These are phyloP conservation scores for Bufotes viridis DNA, from an alignment of 2,797 vertebrate species.

Conservation along the genomic window DNA sequence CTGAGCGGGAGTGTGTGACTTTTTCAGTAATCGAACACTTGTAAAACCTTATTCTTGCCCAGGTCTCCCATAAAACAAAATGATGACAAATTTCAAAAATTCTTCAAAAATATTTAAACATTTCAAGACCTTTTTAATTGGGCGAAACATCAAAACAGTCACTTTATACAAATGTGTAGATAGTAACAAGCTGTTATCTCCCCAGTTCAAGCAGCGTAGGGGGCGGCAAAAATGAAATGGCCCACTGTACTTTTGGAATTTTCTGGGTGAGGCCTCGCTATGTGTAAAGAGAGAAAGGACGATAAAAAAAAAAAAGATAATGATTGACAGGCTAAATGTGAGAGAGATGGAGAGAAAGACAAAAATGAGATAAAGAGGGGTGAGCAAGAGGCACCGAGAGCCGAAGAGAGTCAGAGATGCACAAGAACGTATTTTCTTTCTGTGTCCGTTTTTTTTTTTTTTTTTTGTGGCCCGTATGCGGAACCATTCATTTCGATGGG, in stretches of 20 bases:
- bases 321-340: not conserved
- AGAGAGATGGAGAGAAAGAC: not conserved
- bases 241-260: not conserved
- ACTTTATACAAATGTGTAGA: no score
- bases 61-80: not conserved
- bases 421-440: no score
- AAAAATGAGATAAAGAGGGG: not conserved
- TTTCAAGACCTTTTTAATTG: not conserved
- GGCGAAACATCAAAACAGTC: not conserved
- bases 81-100: no score
- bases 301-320: not conserved
- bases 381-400: not conserved
- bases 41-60: not conserved
- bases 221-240: not conserved
- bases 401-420: not conserved
- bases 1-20: not conserved
- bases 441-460: no score
- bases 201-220: not conserved
- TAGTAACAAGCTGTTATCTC: not conserved
- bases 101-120: not conserved
- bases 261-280: not conserved
- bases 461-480: no score
- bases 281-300: not conserved
- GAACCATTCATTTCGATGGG: no score
- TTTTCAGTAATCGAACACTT: not conserved